Percentiles rank a stretch among this genome's conserved stretches.
Evolutionary conservation across 1,140 invertebrate genomes (phyloP).

Genomic region (Temnothorax longispinosus): DNA sequence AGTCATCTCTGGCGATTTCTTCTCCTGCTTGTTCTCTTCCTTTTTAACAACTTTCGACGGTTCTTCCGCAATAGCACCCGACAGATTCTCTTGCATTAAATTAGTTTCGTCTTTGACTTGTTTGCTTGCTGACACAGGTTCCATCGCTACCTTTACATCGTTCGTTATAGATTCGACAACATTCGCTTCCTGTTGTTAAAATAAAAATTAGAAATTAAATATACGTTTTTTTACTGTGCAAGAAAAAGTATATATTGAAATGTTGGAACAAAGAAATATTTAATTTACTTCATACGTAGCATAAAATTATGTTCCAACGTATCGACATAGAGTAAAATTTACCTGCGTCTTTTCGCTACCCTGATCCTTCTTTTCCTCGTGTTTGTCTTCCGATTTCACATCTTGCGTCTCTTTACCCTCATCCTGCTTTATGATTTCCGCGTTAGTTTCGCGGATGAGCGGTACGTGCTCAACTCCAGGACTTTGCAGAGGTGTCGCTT

Average conservation of each 20-base stretch:
- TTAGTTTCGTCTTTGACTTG: slow-evolving; percentile 75
- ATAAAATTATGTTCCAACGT: not conserved
- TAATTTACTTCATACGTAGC: not conserved
- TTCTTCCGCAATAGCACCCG: slow-evolving; percentile 48
- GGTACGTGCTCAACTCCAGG: slow-evolving; percentile 85
- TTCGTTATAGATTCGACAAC: slow-evolving; percentile 50
- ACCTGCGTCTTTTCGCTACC: slow-evolving; percentile 82
- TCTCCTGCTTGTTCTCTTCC: slow-evolving; percentile 73
- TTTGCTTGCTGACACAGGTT: slow-evolving; percentile 67
- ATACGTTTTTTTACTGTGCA: not conserved
- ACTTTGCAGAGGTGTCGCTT: slow-evolving; percentile 87
- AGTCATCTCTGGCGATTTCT: slow-evolving; percentile 71
- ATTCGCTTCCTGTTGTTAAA: slow-evolving; percentile 61
- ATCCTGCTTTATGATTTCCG: slow-evolving; percentile 84
- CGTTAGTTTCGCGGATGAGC: slow-evolving; percentile 79
- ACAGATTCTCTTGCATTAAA: slow-evolving; percentile 71
- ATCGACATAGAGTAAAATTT: slow-evolving; percentile 43
- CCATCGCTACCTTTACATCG: slow-evolving; percentile 57
- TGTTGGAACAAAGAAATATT: not conserved
- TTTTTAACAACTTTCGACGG: slow-evolving; percentile 69
- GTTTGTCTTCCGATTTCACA: slow-evolving; percentile 75
- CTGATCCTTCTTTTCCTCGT: slow-evolving; percentile 82
- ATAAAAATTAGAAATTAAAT: not conserved
- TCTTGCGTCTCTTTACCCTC: slow-evolving; percentile 76
- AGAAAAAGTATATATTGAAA: not conserved